Conservation (phyloP, 2,888 invertebrate species). For the Cephus runcator region DNA sequence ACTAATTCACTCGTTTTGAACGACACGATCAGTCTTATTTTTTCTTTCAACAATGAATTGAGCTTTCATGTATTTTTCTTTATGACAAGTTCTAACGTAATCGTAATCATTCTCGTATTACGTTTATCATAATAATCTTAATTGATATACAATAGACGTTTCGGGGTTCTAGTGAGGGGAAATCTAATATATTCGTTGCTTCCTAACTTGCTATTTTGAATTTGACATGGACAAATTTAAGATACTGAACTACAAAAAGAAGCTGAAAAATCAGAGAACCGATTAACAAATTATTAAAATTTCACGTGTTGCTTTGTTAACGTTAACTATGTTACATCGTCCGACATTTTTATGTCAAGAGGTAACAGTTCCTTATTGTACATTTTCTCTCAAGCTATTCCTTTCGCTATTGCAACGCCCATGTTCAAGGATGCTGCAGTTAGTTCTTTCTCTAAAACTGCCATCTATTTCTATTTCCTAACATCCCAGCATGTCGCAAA, state of each 20-base stretch:
- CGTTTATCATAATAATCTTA: not conserved
- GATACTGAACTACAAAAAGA: not conserved
- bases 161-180: not conserved
- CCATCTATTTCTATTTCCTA: not conserved
- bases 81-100: not conserved
- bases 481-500: not conserved
- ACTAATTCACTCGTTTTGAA: not conserved
- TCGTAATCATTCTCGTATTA: not conserved
- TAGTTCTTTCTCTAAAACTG: not conserved
- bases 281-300: not conserved
- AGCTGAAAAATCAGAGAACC: not conserved
- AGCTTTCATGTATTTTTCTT: not conserved
- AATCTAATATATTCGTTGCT: not conserved
- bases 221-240: not conserved
- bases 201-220: not conserved
- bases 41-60: not conserved
- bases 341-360: not conserved
- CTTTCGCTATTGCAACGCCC: not conserved
- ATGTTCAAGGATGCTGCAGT: not conserved
- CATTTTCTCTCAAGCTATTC: not conserved
- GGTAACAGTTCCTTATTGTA: not conserved
- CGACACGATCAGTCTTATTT: not conserved
- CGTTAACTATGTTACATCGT: not conserved
- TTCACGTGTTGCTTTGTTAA: not conserved
- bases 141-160: not conserved